phyloP scores from a whole-genome alignment of 2,797 vertebrate species.

The Florisuga fusca region DNA sequence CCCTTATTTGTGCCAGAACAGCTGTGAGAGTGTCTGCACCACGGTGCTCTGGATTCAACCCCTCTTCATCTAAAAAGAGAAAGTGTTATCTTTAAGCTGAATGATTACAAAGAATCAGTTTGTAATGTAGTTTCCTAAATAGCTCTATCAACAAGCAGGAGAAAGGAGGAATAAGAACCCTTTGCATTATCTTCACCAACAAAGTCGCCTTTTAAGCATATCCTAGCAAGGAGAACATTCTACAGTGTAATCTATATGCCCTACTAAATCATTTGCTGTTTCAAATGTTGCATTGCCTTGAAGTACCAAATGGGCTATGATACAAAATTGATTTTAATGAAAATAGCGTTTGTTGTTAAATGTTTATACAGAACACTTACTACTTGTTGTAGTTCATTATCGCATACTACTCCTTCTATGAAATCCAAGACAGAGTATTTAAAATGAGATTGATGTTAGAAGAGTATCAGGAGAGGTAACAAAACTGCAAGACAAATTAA shows the following conservation, averaged over 20 bases:
- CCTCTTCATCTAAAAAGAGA: not conserved
- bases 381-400: no score
- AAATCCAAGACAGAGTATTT: not conserved
- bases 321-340: slow-evolving; percentile 2
- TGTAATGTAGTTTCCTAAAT: not conserved
- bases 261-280: not conserved
- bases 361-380: not conserved
- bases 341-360: not conserved
- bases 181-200: not conserved
- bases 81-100: not conserved
- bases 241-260: not conserved
- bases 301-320: not conserved
- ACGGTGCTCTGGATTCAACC: not conserved
- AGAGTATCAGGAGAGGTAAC: not conserved
- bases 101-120: not conserved
- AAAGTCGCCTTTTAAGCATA: not conserved
- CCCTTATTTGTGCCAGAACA: not conserved
- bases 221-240: not conserved
- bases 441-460: not conserved
- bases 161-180: not conserved
- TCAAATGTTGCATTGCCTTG: not conserved
- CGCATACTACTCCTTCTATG: not conserved
- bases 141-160: not conserved
- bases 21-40: not conserved
- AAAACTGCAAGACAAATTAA: not conserved